phyloP scores from a whole-genome alignment of 1,140 invertebrate species.

The Drosophila repleta region DNA sequence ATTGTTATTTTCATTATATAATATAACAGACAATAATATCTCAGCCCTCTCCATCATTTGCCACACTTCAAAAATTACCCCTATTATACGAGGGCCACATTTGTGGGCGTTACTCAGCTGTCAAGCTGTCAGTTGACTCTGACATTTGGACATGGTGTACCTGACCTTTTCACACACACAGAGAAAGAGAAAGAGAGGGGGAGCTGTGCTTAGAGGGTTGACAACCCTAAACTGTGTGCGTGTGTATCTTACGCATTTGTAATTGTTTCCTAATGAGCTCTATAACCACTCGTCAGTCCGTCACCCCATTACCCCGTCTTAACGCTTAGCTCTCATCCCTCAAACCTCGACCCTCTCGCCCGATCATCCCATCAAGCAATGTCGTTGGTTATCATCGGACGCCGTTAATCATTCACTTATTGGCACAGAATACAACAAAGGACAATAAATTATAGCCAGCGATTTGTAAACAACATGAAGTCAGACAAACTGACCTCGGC shows the following conservation, averaged over 20 bases:
- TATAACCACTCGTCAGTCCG: slow-evolving; percentile 19
- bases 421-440: slow-evolving; percentile 59
- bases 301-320: not conserved
- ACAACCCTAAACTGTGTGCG: slow-evolving; percentile 58
- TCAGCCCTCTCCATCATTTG: not conserved
- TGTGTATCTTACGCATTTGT: slow-evolving; percentile 42
- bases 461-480: slow-evolving; percentile 74
- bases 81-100: slow-evolving; percentile 68
- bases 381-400: slow-evolving; percentile 53
- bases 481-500: slow-evolving; percentile 17
- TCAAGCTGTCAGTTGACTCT: slow-evolving; percentile 59
- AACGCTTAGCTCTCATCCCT: slow-evolving; percentile 31
- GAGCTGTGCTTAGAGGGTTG: slow-evolving; percentile 32
- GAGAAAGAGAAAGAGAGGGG: not conserved
- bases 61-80: slow-evolving; percentile 63
- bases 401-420: slow-evolving; percentile 75
- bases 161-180: slow-evolving; percentile 62
- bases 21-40: not conserved
- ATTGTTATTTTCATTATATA: not conserved
- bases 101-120: slow-evolving; percentile 66
- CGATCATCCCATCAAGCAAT: not conserved
- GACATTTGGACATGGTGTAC: slow-evolving; percentile 68
- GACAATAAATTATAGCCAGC: slow-evolving; percentile 78
- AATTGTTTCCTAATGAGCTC: slow-evolving; percentile 78
- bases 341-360: not conserved